Evolutionary conservation across 30 jellyfish, hydroid and myxozoan species (phyloP), one percentile per base, ranked within the genome.

Genomic region (Nemopilema nomurai): DNA sequence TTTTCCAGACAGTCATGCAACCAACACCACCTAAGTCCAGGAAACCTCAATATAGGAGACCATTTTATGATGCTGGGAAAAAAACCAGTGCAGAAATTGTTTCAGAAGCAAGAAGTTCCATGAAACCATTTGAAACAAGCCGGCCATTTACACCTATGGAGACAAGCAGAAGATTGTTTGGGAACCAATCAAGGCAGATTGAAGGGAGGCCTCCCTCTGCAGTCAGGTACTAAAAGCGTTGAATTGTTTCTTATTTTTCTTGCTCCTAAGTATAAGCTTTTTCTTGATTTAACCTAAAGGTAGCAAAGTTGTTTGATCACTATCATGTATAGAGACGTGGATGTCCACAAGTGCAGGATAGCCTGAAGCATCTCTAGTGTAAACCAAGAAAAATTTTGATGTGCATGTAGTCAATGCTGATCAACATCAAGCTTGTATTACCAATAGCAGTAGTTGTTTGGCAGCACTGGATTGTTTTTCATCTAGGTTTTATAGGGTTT

Each of bases 71-170:
- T 67, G 88, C 97, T 25, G 87, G 87, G 0, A 84, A 82, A 22
- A 89, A 90, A 79, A 85, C 99, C 18, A 94, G 99, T 86, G 97
- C 99, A 16, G 96, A 94, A 52, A 94, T 94, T 19, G 81, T 94
- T 4, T 70, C 99, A 52, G 99, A 94, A 63, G 99, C 99, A 66
- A 89, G 99, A 69, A 76, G 76, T n/a, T 18, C 95, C 13, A 85
- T 94, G 82, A 92, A 91, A 49, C 77, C 97, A 0, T 22, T 94
- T 23, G 96, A 83, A 28, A 90, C 99, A 28, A 87, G 90, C 49
- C 32, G 99, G 18, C 99, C 99, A n/a, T 89, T 69, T 57, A 94
- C 99, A 16, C 99, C 99, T 28, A 49, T 81, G 18, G 99, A 94
- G 30, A 62, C 84, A 69, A 73, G 62, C 62, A 80, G 95, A 23